These are phyloP conservation scores for Metopia argyrocephala DNA, from an alignment of 2,888 invertebrate genomes.

Conservation along the genomic window DNA sequence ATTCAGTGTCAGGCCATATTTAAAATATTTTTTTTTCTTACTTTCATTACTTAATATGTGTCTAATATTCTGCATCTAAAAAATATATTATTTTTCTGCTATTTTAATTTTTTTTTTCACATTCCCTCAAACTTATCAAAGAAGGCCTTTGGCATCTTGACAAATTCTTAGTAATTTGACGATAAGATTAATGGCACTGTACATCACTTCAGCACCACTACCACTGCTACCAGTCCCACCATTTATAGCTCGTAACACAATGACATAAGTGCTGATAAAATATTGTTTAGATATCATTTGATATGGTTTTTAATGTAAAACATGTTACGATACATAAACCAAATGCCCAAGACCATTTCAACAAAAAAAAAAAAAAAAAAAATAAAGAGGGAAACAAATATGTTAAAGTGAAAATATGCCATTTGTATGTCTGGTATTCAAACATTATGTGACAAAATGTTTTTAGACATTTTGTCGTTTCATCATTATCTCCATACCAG, in stretches of 20 bases:
- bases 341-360: neutral
- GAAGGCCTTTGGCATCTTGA: slow-evolving; percentile 22
- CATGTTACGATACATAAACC: neutral
- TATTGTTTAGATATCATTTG: slow-evolving; percentile 25
- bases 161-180: slow-evolving; percentile 43
- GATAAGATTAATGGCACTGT: slow-evolving; percentile 48
- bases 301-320: slow-evolving; percentile 26
- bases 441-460: slow-evolving; percentile 5
- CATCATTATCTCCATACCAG: slow-evolving; percentile 13
- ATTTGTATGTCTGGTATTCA: neutral
- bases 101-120: neutral
- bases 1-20: too few species aligned
- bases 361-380: neutral
- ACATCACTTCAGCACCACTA: slow-evolving; percentile 21
- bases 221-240: neutral
- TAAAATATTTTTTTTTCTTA: slow-evolving; percentile 7
- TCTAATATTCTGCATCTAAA: neutral
- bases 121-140: too few species aligned
- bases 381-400: neutral
- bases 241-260: neutral
- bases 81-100: neutral
- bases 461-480: slow-evolving; percentile 18
- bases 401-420: neutral
- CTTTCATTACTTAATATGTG: neutral
- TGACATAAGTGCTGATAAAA: slow-evolving; percentile 26